These are phyloP conservation scores for Tiliacea aurago DNA, from an alignment of 2,888 invertebrate species.

Conservation along the genomic window DNA sequence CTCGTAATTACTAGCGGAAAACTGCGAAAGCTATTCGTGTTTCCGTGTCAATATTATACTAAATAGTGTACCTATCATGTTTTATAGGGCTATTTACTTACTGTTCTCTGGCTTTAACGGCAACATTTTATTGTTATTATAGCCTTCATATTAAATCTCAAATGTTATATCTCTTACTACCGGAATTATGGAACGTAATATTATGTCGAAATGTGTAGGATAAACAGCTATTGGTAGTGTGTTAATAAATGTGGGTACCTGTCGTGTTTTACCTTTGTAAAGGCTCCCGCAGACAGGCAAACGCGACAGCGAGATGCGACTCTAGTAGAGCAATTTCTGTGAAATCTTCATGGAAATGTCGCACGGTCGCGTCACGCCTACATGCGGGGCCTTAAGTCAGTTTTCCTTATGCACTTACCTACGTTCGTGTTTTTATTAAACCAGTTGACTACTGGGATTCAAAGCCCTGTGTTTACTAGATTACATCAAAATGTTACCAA, in stretches of 20 bases:
- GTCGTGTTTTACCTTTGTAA: background rate
- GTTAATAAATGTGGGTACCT: background rate
- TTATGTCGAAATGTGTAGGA: background rate
- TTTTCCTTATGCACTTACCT: background rate
- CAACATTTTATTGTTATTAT: background rate
- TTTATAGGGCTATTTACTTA: background rate
- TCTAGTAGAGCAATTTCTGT: too few species aligned
- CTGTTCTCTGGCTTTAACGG: background rate
- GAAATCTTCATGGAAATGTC: too few species aligned
- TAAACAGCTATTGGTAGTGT: background rate
- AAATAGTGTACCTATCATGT: background rate
- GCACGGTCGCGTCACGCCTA: too few species aligned
- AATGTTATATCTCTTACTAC: background rate
- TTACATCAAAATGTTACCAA: background rate
- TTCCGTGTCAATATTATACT: background rate
- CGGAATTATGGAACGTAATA: constrained; percentile 3
- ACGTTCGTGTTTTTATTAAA: background rate
- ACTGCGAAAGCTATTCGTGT: background rate
- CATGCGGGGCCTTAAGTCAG: too few species aligned
- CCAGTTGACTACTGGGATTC: background rate
- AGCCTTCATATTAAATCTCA: background rate
- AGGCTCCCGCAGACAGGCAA: too few species aligned
- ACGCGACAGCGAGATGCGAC: too few species aligned
- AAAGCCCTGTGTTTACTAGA: background rate
- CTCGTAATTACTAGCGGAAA: constrained; percentile 9